phyloP scores from a whole-genome alignment of 2,888 invertebrate species.

The Nomada ruficornis region DNA sequence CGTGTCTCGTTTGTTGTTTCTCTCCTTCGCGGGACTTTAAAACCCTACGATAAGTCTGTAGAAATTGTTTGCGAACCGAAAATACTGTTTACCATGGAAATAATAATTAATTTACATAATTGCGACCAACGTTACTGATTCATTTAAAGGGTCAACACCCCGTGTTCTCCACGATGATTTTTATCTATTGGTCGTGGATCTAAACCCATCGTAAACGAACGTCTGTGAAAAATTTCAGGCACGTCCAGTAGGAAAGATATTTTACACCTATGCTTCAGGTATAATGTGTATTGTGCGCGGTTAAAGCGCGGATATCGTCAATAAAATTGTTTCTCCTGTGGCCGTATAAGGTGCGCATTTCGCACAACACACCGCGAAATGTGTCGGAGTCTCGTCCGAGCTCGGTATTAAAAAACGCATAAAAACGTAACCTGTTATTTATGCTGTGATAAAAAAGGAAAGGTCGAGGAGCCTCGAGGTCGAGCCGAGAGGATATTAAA shows the following conservation, averaged over 20 bases:
- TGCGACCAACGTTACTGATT: background rate
- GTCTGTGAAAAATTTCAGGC: background rate
- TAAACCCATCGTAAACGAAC: background rate
- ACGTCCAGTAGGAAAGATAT: background rate
- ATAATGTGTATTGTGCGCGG: background rate
- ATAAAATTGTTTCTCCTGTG: conserved; percentile 32
- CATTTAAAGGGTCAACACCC: background rate
- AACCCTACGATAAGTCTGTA: background rate
- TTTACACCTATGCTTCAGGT: conserved; percentile 1
- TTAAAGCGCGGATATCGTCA: conserved; percentile 45
- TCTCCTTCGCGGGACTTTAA: background rate
- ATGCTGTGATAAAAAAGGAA: conserved; percentile 58
- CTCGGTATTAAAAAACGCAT: conserved; percentile 65
- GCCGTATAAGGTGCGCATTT: conserved; percentile 11
- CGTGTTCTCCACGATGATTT: background rate
- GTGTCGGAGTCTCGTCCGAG: conserved; percentile 39
- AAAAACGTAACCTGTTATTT: conserved; percentile 75
- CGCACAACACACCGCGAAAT: conserved; percentile 42
- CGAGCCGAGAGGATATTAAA: conserved; percentile 42
- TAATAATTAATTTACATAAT: conserved; percentile 33
- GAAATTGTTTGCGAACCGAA: background rate
- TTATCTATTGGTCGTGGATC: background rate
- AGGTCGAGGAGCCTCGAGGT: conserved; percentile 29
- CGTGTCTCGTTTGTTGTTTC: conserved; percentile 1
- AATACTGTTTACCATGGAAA: background rate